Base-by-base conservation (phyloP, 2,113 vertebrate genomes). In the Fukomys damarensis region DNA sequence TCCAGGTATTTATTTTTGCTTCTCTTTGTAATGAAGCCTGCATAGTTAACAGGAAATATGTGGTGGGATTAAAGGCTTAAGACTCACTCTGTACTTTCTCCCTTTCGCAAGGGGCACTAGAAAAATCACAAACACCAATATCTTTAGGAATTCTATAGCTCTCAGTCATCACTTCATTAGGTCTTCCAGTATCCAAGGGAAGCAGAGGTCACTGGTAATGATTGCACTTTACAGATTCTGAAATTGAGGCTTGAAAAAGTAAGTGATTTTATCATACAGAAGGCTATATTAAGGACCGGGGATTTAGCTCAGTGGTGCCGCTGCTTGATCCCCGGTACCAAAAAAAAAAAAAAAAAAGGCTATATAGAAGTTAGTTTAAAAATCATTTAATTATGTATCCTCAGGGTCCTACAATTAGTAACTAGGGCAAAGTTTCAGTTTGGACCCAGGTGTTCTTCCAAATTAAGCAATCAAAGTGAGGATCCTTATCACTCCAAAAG, bases 211-310 rank as follows among this genome's bases (percentile, higher is more conserved):
- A 96, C n/a, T 89, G 70, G 79, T n/a, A 95, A 77, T 89, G 68
- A 97, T 59, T 12, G 9, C 16, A 89, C 88, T 89, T 94, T 96
- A 79, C 5, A 91, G 97, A 94, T 92, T 95, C 89, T 95, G 35
- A 96, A 92, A 43, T 5, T 38, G 38, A 94, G 80, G 74, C 22
- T 76, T 94, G 35, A 68, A 94, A 92, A 91, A 49, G 32, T 87
- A 35, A 94, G 49, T 83, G 70, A 84, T 13, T 96, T 84, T 77
- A 86, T 95, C 74, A 92, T 74, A 54, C 32, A 43, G 26, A 97
- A 90, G 41, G 35, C 14, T 84, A 96, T 3, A 95, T 63, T 89
- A n/a, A n/a, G n/a, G n/a, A n/a, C n/a, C n/a, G n/a, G n/a, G n/a
- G n/a, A n/a, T n/a, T n/a, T n/a, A n/a, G n/a, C n/a, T n/a, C n/a